phyloP scores from a whole-genome alignment of 2,797 vertebrate species.

The Scolopax rusticola region DNA sequence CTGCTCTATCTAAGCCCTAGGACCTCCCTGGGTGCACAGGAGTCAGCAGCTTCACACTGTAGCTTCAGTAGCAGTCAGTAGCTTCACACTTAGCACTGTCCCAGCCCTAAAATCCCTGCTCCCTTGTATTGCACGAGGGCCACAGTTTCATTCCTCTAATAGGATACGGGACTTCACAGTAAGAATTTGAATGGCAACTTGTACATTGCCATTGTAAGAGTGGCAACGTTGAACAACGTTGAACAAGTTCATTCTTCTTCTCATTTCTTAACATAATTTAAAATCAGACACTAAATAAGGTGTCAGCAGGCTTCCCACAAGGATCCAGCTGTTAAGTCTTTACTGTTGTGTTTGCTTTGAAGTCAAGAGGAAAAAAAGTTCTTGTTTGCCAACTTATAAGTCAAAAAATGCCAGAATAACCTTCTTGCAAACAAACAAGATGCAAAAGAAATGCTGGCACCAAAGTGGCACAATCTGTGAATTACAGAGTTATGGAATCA shows the following conservation, averaged over 20 bases:
- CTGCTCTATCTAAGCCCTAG: not conserved
- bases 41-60: not conserved
- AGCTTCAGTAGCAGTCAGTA: not conserved
- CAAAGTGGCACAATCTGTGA: conserved; percentile 17
- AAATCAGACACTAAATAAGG: conserved; percentile 46
- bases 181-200: not conserved
- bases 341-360: conserved; percentile 57
- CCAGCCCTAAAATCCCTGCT: not conserved
- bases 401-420: conserved; percentile 49
- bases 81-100: not conserved
- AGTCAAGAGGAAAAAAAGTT: conserved; percentile 27
- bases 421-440: conserved; percentile 54
- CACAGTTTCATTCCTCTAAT: not conserved
- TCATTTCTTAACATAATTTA: conserved; percentile 37
- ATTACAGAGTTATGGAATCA: conserved; percentile 41
- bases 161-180: not conserved
- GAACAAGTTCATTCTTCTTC: conserved; percentile 8
- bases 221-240: no score
- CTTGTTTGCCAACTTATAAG: conserved; percentile 55
- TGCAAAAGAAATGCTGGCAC: conserved; percentile 51
- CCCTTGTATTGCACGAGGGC: not conserved
- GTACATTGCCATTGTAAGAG: no score
- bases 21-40: not conserved
- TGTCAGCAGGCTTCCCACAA: conserved; percentile 46
- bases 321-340: conserved; percentile 37